These are phyloP conservation scores for Ctenodactylus gundi DNA, from an alignment of 2,113 vertebrate species.

Conservation along the genomic window DNA sequence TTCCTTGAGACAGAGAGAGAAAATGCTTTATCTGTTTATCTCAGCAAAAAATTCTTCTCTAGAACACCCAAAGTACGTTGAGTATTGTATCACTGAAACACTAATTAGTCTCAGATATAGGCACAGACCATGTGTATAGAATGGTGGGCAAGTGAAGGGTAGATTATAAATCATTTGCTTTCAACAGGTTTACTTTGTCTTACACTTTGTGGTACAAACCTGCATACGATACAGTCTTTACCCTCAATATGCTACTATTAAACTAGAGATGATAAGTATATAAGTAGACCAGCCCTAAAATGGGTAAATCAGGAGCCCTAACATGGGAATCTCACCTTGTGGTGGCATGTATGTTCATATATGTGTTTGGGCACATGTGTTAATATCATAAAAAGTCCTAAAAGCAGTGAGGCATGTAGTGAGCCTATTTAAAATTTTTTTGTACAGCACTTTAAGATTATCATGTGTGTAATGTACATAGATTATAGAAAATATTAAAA, in stretches of 20 bases:
- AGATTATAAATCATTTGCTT: neutral
- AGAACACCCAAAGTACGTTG: neutral
- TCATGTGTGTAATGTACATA: neutral
- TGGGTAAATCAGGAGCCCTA: neutral
- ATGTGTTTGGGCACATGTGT: neutral
- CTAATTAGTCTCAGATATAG: neutral
- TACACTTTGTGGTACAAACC: neutral
- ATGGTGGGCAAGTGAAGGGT: neutral
- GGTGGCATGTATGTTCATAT: neutral
- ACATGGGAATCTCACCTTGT: neutral
- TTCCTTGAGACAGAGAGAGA: neutral
- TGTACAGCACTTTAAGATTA: neutral
- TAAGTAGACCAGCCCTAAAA: neutral
- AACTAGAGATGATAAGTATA: neutral
- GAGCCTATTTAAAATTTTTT: neutral
- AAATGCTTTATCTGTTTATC: neutral
- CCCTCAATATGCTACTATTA: neutral
- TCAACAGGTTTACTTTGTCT: neutral
- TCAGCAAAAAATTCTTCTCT: neutral
- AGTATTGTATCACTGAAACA: neutral
- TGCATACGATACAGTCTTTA: neutral
- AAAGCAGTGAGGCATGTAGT: neutral
- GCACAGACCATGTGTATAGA: neutral
- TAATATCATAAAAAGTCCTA: neutral
- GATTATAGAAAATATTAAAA: neutral